Evolutionary conservation across 2,113 vertebrate species (phyloP).

Genomic region (Empidonax alnorum): DNA sequence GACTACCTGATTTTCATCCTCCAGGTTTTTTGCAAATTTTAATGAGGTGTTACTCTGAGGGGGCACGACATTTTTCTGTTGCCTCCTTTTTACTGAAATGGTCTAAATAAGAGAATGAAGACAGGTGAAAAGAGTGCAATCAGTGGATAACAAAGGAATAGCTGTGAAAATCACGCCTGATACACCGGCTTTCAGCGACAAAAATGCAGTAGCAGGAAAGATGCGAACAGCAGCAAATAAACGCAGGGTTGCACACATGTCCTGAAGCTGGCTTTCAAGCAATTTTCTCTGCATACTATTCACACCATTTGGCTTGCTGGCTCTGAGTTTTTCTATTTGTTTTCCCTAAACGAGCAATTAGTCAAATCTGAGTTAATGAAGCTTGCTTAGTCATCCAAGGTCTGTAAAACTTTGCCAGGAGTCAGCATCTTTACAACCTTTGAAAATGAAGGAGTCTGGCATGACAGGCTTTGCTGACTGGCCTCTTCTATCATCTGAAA

Average conservation of each 20-base stretch:
- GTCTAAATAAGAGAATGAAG: neutral
- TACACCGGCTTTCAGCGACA: neutral
- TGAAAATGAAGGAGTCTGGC: neutral
- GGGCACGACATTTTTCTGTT: neutral
- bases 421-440: slow-evolving; percentile 47
- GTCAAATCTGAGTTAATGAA: slow-evolving; percentile 57
- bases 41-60: neutral
- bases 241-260: neutral
- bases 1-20: neutral
- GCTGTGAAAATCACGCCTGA: neutral
- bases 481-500: slow-evolving; percentile 22
- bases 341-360: slow-evolving; percentile 55
- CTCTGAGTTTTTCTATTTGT: slow-evolving; percentile 29
- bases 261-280: neutral
- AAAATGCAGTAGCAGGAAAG: neutral
- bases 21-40: neutral
- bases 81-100: neutral
- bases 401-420: slow-evolving; percentile 38
- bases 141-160: neutral
- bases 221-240: neutral
- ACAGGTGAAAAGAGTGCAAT: neutral
- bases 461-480: neutral
- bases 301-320: slow-evolving; percentile 7
- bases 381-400: slow-evolving; percentile 51
- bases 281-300: neutral